Evolutionary conservation across 2,888 invertebrate species (phyloP).

Genomic region (Bembecia ichneumoniformis): DNA sequence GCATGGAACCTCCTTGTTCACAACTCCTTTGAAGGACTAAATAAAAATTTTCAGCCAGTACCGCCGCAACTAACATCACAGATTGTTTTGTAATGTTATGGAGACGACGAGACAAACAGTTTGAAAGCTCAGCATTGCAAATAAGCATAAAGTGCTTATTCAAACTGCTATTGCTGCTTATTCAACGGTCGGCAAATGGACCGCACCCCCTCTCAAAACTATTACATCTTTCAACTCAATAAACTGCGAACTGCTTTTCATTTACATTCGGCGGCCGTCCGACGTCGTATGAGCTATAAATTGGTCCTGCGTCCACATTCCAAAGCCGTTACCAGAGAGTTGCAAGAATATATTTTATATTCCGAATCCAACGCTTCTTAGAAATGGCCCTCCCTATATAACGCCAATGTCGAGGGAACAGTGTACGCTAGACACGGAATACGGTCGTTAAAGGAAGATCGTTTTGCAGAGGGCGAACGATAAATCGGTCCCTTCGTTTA

Average conservation of each 20-base stretch:
- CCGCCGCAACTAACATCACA: neutral
- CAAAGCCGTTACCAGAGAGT: slow-evolving; percentile 11
- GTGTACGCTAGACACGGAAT: neutral
- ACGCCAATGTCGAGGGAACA: neutral
- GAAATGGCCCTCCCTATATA: neutral
- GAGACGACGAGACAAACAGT: neutral
- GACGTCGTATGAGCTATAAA: slow-evolving; percentile 35
- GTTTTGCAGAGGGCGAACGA: slow-evolving; percentile 14
- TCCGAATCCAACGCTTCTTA: slow-evolving; percentile 12
- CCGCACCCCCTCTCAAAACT: slow-evolving; percentile 14
- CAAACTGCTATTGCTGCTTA: neutral
- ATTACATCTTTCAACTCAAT: slow-evolving; percentile 35
- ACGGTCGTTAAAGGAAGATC: neutral
- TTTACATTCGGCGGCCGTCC: slow-evolving; percentile 34
- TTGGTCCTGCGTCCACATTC: slow-evolving; percentile 30
- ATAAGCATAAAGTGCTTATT: neutral
- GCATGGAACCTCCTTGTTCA: too few relatives aligned
- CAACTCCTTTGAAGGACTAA: too few relatives aligned
- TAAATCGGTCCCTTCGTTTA: slow-evolving; percentile 39
- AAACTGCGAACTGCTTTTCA: slow-evolving; percentile 34
- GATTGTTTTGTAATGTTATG: neutral
- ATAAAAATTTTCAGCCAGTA: neutral
- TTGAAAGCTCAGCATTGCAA: neutral
- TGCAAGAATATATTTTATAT: slow-evolving; percentile 1
- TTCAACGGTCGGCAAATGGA: slow-evolving; percentile 1